Base-by-base conservation (phyloP, 2,888 invertebrate genomes). In the Scaptodrosophila latifasciaeformis region DNA sequence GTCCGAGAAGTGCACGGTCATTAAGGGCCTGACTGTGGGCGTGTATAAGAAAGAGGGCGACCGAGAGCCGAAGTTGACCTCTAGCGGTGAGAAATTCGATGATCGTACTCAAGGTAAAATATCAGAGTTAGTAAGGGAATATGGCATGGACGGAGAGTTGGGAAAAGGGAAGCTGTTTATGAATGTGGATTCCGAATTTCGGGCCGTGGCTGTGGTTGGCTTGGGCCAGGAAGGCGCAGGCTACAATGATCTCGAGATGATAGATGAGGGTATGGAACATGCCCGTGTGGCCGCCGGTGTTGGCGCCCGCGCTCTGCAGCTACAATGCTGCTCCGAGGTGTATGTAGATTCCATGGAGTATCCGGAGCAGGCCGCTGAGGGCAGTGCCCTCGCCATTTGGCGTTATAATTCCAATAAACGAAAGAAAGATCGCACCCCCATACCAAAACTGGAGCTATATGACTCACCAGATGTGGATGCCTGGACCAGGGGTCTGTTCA, bases 231-330 rank as follows among this genome's bases (percentile, higher is more conserved):
- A 89, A 58, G 88, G 88, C 31, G 87, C 87, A 43, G 90, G 89
- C 6, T 89, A 89, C 67, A 90, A 92, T 83, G 89, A 90, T 54
- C 78, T 88, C 46, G 93, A 94, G 83, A 90, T 90, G 63, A 83
- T 92, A 29, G 90, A 93, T 63, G 91, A 91, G 80, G 90, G 90
- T 42, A 88, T 89, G 84, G 93, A 94, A 81, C 90, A 90, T 74
- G 88, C 92, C 12, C 87, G 93, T 34, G 81, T 87, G 44, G 93
- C 92, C 2, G 89, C 92, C n/a, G 92, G 91, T 55, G 88, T 88
- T 47, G 89, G 89, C 0, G 87, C 88, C 0, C 85, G 87, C 2
- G 82, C 85, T 3, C 67, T 89, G 19, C 86, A 87, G 56, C 59
- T 84, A 49, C 86, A 88, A 64, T 88, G 88, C 0, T 88, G 89